Evolutionary conservation across 2,797 vertebrate genomes (phyloP).

Genomic region (Parauchenoglanis punctatus): DNA sequence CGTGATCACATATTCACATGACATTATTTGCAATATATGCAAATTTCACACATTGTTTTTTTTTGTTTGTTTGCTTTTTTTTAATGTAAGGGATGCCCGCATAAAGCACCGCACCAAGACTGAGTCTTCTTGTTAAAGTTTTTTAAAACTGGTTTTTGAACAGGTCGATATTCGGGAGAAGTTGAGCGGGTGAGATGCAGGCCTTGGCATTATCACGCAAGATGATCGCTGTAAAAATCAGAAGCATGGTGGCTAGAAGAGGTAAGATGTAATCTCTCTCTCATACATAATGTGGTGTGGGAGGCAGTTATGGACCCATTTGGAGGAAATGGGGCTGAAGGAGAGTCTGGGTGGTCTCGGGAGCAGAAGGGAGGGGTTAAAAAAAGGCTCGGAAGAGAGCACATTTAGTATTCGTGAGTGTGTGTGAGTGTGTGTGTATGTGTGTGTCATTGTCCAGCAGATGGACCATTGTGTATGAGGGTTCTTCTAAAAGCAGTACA

Average conservation of each 20-base stretch:
- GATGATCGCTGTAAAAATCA: conserved; percentile 11
- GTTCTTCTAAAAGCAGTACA: conserved; percentile 67
- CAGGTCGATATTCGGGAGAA: background rate
- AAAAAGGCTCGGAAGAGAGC: conserved; percentile 36
- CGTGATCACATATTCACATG: background rate
- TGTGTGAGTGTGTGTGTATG: conserved; percentile 25
- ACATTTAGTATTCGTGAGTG: background rate
- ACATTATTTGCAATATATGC: background rate
- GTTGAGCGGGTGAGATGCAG: background rate
- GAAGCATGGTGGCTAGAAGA: conserved; percentile 32
- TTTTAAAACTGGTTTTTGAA: background rate
- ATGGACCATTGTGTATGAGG: conserved; percentile 77
- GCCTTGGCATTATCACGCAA: background rate
- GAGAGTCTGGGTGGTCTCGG: conserved; percentile 79
- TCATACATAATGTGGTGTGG: background rate
- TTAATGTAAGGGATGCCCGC: background rate
- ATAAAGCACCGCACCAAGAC: background rate
- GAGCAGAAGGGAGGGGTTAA: conserved; percentile 51
- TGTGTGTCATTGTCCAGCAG: conserved; percentile 65
- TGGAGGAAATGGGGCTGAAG: conserved; percentile 63
- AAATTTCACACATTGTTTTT: background rate
- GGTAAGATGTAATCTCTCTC: conserved; percentile 32
- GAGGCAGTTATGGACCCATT: conserved; percentile 33
- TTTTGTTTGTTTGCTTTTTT: background rate
- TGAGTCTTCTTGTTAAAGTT: background rate